Conservation (phyloP, 2,113 vertebrate genomes). For the Nyctereutes procyonoides region DNA sequence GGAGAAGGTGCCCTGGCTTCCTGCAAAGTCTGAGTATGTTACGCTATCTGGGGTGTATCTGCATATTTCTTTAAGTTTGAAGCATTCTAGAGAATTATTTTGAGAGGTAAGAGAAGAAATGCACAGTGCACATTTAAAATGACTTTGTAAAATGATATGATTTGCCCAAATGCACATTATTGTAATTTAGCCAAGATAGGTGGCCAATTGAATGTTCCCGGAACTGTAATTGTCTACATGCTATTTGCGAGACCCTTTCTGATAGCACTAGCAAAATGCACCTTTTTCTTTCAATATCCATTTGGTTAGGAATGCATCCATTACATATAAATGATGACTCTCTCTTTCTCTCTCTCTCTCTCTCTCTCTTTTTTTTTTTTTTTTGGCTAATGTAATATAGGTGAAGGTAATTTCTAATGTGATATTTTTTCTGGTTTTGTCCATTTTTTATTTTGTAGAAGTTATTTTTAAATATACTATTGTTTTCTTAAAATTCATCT, state of each 20-base stretch:
- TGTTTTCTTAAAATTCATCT: constrained; percentile 70
- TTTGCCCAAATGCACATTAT: constrained; percentile 78
- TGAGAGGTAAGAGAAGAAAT: constrained; percentile 66
- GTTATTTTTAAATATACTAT: constrained; percentile 68
- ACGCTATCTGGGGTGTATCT: background rate
- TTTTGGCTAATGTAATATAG: constrained; percentile 61
- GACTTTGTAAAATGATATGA: constrained; percentile 77
- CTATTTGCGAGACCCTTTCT: constrained; percentile 66
- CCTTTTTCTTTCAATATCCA: constrained; percentile 72
- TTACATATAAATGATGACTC: constrained; percentile 72
- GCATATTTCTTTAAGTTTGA: constrained; percentile 59
- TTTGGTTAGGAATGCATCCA: constrained; percentile 73
- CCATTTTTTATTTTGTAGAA: constrained; percentile 2
- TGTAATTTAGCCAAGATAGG: constrained; percentile 76
- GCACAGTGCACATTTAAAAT: constrained; percentile 64
- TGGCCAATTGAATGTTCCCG: constrained; percentile 72
- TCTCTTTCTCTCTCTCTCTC: background rate
- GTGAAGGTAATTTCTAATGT: constrained; percentile 71
- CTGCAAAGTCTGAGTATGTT: background rate
- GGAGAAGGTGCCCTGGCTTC: background rate
- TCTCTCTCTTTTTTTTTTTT: background rate
- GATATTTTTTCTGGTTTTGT: constrained; percentile 17
- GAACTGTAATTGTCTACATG: constrained; percentile 73
- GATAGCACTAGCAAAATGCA: constrained; percentile 67
- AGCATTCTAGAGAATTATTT: constrained; percentile 61